Evolutionary conservation across 2,888 invertebrate species (phyloP).

Genomic region (Mongoloraphidia duomilia): DNA sequence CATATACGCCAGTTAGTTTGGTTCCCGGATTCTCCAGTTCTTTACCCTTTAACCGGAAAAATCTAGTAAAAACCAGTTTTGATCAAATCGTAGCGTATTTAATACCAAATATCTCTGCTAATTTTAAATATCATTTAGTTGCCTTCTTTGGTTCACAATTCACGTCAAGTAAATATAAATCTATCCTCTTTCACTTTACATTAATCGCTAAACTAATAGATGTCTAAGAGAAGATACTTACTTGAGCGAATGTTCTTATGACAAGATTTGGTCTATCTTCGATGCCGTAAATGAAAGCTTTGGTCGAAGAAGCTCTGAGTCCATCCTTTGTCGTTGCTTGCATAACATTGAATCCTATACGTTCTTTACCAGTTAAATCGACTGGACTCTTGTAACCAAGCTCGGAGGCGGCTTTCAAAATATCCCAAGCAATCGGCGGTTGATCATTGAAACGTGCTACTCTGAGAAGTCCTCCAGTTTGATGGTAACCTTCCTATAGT

Average conservation of each 20-base stretch:
- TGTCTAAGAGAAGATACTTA: neutral
- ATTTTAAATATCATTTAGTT: too few species aligned
- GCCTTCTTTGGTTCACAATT: too few species aligned
- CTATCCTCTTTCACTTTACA: too few species aligned
- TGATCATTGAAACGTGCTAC: conserved; percentile 11
- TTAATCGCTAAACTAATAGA: too few species aligned
- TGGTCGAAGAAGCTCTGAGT: conserved; percentile 5
- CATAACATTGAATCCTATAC: conserved; percentile 8
- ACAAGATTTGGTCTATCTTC: neutral
- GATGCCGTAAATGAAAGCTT: conserved; percentile 5
- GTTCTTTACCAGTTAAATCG: conserved; percentile 13
- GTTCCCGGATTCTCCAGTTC: too few species aligned
- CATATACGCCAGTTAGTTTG: too few species aligned
- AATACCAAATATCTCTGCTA: too few species aligned
- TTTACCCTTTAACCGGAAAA: too few species aligned
- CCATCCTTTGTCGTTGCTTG: conserved; percentile 9
- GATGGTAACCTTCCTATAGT: conserved; percentile 11
- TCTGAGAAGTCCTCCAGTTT: conserved; percentile 11
- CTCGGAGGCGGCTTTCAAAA: conserved; percentile 12
- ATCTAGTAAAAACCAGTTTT: too few species aligned
- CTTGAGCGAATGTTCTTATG: conserved; percentile 2
- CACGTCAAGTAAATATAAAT: too few species aligned
- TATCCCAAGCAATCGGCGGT: conserved; percentile 11
- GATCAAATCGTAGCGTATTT: too few species aligned
- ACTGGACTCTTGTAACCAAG: conserved; percentile 13